phyloP scores from a whole-genome alignment of 2,113 vertebrate genomes.

The Sylvicapra grimmia region DNA sequence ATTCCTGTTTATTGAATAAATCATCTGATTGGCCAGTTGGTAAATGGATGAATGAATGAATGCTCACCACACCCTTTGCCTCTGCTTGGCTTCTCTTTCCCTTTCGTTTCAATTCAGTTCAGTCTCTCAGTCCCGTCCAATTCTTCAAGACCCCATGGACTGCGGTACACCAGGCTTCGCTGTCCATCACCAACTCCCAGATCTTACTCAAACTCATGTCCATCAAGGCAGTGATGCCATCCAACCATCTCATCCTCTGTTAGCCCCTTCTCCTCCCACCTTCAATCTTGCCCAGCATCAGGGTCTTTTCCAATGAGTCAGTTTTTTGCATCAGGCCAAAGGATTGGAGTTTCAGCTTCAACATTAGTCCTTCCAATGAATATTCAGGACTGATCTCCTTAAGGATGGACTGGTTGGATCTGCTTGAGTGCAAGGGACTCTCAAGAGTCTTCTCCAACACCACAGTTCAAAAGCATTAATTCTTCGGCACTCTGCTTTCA shows the following conservation, averaged over 20 bases:
- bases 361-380: not conserved
- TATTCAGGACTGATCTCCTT: not conserved
- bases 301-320: not conserved
- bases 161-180: not conserved
- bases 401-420: not conserved
- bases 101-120: not conserved
- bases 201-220: not conserved
- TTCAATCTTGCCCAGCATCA: not conserved
- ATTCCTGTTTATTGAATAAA: not conserved
- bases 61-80: accelerated
- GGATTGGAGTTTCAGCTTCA: not conserved
- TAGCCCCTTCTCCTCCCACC: not conserved
- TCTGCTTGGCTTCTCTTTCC: not conserved
- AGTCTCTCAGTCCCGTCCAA: not conserved
- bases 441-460: not conserved
- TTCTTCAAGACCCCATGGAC: accelerated
- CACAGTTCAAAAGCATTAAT: not conserved
- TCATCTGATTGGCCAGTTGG: not conserved
- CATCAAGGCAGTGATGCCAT: not conserved
- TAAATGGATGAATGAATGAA: not conserved
- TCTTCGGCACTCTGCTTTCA: not conserved
- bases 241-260: not conserved
- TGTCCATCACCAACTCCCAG: not conserved
- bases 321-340: not conserved
- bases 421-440: not conserved